Conservation (phyloP, 2,797 vertebrate species). For the Scolopax bukidnonensis region DNA sequence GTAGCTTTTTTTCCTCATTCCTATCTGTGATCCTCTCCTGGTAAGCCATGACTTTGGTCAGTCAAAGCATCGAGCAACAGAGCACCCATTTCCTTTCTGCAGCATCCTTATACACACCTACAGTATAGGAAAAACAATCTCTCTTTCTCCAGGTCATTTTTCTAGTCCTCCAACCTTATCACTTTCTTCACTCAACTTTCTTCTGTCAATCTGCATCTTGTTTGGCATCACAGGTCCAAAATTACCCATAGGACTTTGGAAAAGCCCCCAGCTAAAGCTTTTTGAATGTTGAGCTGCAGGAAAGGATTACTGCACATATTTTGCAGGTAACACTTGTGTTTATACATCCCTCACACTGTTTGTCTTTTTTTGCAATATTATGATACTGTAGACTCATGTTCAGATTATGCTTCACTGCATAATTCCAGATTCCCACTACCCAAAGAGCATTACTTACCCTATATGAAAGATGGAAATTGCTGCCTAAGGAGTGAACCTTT, state of each 20-base stretch:
- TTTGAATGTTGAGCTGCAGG: rapidly evolving
- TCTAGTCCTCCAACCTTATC: not conserved
- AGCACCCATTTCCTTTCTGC: not conserved
- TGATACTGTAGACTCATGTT: not conserved
- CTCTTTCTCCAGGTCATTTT: not conserved
- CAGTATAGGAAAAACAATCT: not conserved
- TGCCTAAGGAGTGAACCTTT: not conserved
- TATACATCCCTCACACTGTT: not conserved
- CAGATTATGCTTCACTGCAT: not conserved
- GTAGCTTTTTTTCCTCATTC: not conserved
- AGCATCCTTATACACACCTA: not conserved
- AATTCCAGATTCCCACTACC: not conserved
- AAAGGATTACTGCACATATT: not conserved
- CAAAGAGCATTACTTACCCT: not conserved
- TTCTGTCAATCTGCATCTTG: not conserved
- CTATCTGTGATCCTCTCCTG: not conserved
- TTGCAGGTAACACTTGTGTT: not conserved
- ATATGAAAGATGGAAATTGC: not conserved
- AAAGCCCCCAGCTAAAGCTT: not conserved
- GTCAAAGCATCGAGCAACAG: not conserved
- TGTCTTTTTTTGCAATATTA: not conserved
- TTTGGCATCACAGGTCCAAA: not conserved
- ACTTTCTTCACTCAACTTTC: not conserved
- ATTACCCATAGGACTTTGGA: not conserved
- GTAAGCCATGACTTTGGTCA: not conserved